Percentiles rank a stretch among this genome's conserved stretches.
Evolutionary conservation across 1,140 invertebrate species (phyloP).

Genomic region (Ericerus pela): DNA sequence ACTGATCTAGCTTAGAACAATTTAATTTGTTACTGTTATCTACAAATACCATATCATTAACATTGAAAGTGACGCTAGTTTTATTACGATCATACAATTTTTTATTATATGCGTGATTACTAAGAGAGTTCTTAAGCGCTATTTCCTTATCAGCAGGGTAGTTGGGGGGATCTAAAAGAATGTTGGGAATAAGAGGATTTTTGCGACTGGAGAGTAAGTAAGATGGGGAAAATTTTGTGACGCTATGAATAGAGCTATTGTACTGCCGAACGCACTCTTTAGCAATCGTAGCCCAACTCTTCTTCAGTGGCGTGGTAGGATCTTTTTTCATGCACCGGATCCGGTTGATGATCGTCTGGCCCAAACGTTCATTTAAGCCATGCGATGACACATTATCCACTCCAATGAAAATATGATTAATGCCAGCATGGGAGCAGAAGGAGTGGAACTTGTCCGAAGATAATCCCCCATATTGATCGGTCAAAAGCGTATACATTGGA

Average conservation of each 20-base stretch:
- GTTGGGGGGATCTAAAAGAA: background rate
- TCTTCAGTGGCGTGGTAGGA: constrained; percentile 14
- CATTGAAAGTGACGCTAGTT: too few relatives aligned
- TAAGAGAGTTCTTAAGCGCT: background rate
- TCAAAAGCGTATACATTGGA: constrained; percentile 19
- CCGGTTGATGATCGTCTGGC: constrained; percentile 18
- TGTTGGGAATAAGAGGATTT: constrained; percentile 1
- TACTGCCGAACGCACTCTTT: constrained; percentile 18
- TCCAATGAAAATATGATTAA: constrained; percentile 16
- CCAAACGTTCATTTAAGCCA: constrained; percentile 10
- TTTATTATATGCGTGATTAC: constrained; percentile 18
- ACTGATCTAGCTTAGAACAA: constrained; percentile 20
- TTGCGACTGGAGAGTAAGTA: constrained; percentile 7
- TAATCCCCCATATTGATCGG: constrained; percentile 24
- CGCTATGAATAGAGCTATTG: constrained; percentile 17
- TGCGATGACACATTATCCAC: constrained; percentile 2
- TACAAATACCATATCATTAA: constrained; percentile 18
- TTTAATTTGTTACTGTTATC: constrained; percentile 20
- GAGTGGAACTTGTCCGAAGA: constrained; percentile 17
- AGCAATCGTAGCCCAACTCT: constrained; percentile 19
- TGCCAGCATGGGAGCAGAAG: constrained; percentile 3
- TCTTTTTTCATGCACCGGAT: constrained; percentile 17
- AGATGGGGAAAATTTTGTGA: too few relatives aligned
- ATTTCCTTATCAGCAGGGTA: constrained; percentile 4
- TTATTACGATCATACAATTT: constrained; percentile 17